A percentile compares a stretch with the other conserved stretches of the same genome.
These are phyloP conservation scores for Muraenolepis orangiensis DNA, from an alignment of 2,797 vertebrate genomes.

Conservation along the genomic window DNA sequence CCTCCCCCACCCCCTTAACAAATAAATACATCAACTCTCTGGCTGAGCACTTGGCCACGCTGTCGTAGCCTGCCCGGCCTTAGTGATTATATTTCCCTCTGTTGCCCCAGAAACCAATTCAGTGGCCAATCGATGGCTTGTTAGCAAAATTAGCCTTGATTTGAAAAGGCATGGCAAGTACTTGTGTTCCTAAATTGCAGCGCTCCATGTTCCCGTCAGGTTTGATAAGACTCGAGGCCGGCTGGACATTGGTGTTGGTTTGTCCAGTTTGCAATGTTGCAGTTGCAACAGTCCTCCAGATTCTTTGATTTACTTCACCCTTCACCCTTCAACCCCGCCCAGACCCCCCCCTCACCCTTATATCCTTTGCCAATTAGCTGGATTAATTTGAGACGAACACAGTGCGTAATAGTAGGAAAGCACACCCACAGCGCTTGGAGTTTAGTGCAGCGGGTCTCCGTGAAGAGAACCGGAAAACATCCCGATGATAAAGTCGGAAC, in stretches of 20 bases:
- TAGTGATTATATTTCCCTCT: conserved; percentile 17
- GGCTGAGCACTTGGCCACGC: not conserved
- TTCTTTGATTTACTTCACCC: conserved; percentile 23
- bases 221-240: conserved; percentile 48
- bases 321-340: not conserved
- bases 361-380: conserved; percentile 20
- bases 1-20: not conserved
- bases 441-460: not conserved
- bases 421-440: not conserved
- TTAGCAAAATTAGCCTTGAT: conserved; percentile 51
- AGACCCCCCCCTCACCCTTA: not conserved
- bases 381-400: conserved; percentile 3
- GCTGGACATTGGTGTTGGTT: conserved; percentile 23
- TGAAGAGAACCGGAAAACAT: not conserved
- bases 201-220: conserved; percentile 38
- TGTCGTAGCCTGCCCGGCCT: not conserved
- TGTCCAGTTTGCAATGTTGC: conserved; percentile 32
- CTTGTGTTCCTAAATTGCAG: conserved; percentile 41
- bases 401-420: not conserved
- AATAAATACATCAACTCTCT: not conserved
- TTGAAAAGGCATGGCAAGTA: conserved; percentile 39
- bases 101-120: conserved; percentile 26
- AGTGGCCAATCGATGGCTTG: conserved; percentile 29
- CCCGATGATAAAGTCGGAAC: not conserved
- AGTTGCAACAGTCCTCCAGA: not conserved